Evolutionary conservation across 2,113 vertebrate species (phyloP), one percentile per base, ranked within the genome.

Genomic region (Uropsilus gracilis): DNA sequence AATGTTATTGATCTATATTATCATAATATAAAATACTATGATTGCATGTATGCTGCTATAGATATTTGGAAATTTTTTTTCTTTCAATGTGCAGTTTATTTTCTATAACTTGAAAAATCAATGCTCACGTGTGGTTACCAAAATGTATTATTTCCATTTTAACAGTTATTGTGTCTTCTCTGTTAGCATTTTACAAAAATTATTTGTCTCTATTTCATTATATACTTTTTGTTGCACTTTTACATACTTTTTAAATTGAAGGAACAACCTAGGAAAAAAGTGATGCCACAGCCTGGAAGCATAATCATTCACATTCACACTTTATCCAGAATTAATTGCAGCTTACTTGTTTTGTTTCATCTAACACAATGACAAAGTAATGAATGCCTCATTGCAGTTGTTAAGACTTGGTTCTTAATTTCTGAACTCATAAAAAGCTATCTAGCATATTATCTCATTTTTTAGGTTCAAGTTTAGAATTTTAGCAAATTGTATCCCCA

Each of bases 261-360:
- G 91, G 86, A 96, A 96, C 95, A 98, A 97, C 64, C 97, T 97
- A 96, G 95, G 97, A 98, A 97, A 96, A 98, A 98, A 98, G 94
- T 98, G 89, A 96, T 98, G 83, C 97, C 78, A 91, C 71, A 98
- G 69, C 94, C 97, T 96, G 90, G 89, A 94, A 96, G 89, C 95
- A 93, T 98, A 97, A 96, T 97, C 96, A 92, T 97, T 98, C 96
- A 96, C 93, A 95, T 97, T 97, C 96, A 96, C 94, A 92, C 85
- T 97, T 97, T 85, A 95, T 91, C 61, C 97, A 96, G 94, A 97
- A 96, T 97, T 97, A 97, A 97, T 97, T 97, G 95, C 92, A 96
- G 97, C 96, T 97, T 97, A 94, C 95, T 98, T 98, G 91, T 97
- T 97, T 96, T 95, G 96, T 97, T 98, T 97, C 92, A 91, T 83